Percentiles rank a stretch among this genome's conserved stretches.
These are phyloP conservation scores for Tretioscincus oriximinensis DNA, from an alignment of 2,113 vertebrate species.

Conservation along the genomic window DNA sequence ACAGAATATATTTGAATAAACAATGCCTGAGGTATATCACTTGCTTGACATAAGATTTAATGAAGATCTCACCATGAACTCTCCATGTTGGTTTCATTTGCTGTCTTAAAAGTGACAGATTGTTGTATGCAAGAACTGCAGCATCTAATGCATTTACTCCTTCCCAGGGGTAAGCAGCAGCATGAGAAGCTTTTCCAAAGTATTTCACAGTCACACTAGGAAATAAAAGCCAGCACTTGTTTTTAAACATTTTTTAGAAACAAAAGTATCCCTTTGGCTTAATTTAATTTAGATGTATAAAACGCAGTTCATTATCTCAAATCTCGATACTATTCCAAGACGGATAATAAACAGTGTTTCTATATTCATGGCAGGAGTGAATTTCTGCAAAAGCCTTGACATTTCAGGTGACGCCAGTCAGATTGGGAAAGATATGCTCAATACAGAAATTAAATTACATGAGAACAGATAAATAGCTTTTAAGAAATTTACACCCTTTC, in stretches of 20 bases:
- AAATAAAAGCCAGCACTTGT: conserved; percentile 67
- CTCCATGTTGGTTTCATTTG: conserved; percentile 89
- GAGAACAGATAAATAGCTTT: neutral
- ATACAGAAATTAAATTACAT: neutral
- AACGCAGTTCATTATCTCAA: conserved; percentile 8
- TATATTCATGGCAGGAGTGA: neutral
- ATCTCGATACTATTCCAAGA: conserved; percentile 5
- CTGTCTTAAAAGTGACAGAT: conserved; percentile 86
- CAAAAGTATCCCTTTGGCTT: conserved; percentile 35
- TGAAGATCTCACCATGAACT: conserved; percentile 80
- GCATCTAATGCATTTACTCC: conserved; percentile 91
- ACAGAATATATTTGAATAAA: conserved; percentile 41
- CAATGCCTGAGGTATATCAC: conserved; percentile 43
- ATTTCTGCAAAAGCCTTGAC: neutral
- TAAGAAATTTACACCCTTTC: neutral
- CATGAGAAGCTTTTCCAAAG: conserved; percentile 85
- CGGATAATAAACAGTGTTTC: neutral
- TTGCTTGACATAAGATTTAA: conserved; percentile 58
- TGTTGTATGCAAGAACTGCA: conserved; percentile 89
- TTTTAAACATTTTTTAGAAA: conserved; percentile 42
- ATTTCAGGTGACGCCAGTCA: neutral
- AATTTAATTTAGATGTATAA: conserved; percentile 7
- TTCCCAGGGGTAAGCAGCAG: conserved; percentile 88
- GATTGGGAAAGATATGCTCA: neutral
- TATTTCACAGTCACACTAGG: conserved; percentile 87